Percentiles rank a stretch among this genome's conserved stretches.
phyloP scores from a whole-genome alignment of 2,888 invertebrate genomes.

The Drosophila pseudotalamancana region DNA sequence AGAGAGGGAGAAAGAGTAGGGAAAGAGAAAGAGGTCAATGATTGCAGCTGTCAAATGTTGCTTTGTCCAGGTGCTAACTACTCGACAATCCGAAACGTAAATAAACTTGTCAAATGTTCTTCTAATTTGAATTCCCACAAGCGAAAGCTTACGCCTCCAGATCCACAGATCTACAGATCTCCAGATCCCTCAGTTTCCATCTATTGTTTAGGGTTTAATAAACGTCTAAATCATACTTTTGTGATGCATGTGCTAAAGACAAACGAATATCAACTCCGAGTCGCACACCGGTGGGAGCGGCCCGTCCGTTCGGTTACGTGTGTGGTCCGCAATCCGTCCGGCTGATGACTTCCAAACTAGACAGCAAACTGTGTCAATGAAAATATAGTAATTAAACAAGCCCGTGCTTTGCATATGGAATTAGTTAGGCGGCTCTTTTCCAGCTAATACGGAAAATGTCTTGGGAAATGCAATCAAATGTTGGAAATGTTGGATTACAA shows the following conservation, averaged over 20 bases:
- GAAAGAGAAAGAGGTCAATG: constrained; percentile 19
- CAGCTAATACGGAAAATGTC: constrained; percentile 23
- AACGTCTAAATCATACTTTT: constrained; percentile 76
- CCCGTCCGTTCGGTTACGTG: constrained; percentile 22
- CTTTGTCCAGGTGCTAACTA: constrained; percentile 63
- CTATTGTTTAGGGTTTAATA: constrained; percentile 74
- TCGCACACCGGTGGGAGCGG: constrained; percentile 44
- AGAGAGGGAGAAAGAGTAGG: background rate
- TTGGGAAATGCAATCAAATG: constrained; percentile 17
- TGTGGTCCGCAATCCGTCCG: constrained; percentile 36
- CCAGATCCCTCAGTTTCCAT: constrained; percentile 1
- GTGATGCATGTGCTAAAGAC: constrained; percentile 78
- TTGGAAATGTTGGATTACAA: background rate
- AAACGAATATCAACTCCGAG: constrained; percentile 62
- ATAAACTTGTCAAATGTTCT: constrained; percentile 66
- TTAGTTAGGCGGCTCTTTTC: constrained; percentile 6
- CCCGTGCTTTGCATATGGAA: constrained; percentile 44
- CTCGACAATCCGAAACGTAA: constrained; percentile 51
- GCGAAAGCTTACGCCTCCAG: constrained; percentile 40
- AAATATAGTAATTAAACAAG: constrained; percentile 54
- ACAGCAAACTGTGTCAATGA: constrained; percentile 67
- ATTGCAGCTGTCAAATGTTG: constrained; percentile 3
- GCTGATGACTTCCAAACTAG: constrained; percentile 32
- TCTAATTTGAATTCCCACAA: constrained; percentile 72
- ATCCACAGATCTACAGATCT: too few species aligned